phyloP scores from a whole-genome alignment of 2,113 vertebrate genomes.

The Chelonoidis abingdonii region DNA sequence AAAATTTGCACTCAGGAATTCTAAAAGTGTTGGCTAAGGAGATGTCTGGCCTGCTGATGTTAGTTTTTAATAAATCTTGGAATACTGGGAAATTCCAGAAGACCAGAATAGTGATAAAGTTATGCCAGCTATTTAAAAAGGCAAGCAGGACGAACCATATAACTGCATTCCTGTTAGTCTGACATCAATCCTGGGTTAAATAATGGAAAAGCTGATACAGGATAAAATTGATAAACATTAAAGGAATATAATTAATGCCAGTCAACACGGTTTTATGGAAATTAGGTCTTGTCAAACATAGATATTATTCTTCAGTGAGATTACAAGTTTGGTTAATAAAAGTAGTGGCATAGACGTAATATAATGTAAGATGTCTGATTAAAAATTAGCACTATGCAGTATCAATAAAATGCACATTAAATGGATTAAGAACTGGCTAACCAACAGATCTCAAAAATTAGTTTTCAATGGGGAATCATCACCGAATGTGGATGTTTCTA shows the following conservation, averaged over 20 bases:
- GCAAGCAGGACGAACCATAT: background rate
- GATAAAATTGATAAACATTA: background rate
- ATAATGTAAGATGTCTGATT: no score
- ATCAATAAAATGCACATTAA: no score
- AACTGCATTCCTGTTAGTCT: background rate
- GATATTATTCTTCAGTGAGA: background rate
- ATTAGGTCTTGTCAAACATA: background rate
- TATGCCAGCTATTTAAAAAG: background rate
- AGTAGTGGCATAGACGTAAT: no score
- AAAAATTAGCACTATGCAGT: no score
- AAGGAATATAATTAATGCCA: background rate
- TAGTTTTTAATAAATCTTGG: background rate
- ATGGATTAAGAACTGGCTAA: no score
- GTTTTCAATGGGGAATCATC: no score
- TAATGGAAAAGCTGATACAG: background rate
- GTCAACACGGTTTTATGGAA: background rate
- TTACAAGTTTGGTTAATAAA: no score
- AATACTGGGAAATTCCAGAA: background rate
- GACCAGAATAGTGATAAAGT: background rate
- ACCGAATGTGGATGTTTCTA: no score
- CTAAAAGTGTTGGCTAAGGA: background rate
- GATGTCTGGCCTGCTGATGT: background rate
- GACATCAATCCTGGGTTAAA: background rate
- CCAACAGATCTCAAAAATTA: no score
- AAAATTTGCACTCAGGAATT: background rate